These are phyloP conservation scores for Sphyrna mokarran DNA, from an alignment of 2,113 vertebrate species.

Conservation along the genomic window DNA sequence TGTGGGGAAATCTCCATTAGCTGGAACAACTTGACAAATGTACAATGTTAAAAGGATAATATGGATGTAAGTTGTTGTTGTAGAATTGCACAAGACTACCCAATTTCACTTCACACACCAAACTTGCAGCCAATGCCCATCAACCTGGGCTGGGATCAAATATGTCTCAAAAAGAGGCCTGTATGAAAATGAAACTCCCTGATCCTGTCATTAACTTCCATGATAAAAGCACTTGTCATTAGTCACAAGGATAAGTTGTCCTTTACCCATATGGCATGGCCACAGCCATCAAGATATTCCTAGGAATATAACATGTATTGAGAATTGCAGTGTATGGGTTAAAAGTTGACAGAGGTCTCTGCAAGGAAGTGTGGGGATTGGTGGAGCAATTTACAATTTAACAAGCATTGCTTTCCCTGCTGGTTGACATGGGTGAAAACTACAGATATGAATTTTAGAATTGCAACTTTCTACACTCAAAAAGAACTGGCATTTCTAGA, in stretches of 20 bases:
- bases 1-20: not conserved
- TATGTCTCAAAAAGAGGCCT: not conserved
- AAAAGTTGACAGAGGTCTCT: not conserved
- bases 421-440: not conserved
- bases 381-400: not conserved
- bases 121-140: not conserved
- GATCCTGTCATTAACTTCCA: not conserved
- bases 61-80: not conserved
- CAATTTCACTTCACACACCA: too few species aligned
- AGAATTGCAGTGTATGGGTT: not conserved
- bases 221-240: not conserved
- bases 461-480: not conserved
- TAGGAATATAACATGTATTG: not conserved
- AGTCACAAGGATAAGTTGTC: not conserved
- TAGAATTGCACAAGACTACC: too few species aligned
- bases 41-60: not conserved
- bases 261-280: not conserved
- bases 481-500: not conserved
- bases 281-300: not conserved
- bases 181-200: not conserved
- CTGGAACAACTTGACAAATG: not conserved
- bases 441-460: not conserved
- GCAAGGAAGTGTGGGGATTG: not conserved
- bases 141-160: not conserved
- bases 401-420: not conserved